Evolutionary conservation across 2,888 invertebrate genomes (phyloP), one percentile per base, ranked within the genome.

Genomic region (Listrodromus nycthemerus): DNA sequence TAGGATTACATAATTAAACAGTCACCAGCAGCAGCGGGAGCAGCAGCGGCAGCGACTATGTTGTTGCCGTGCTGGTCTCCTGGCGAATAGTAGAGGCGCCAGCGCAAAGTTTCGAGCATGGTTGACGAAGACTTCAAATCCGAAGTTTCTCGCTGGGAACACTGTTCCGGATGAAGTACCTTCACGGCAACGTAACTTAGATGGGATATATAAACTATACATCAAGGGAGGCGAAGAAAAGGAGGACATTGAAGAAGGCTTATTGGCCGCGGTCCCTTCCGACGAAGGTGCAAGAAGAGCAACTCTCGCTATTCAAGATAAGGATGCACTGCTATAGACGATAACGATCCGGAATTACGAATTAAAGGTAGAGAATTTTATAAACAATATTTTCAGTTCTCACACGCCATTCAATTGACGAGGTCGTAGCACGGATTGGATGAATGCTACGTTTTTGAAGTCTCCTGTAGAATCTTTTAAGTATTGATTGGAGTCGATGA

Each of bases 1-100:
- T 87, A 86, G 88, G 90, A 90, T 89, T 90, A 89, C 88, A 91
- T 91, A 91, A 91, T 91, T 91, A 90, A 90, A 90, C 88, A 89
- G 89, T 88, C 88, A 89, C 88, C 89, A 67, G 41, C 61, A 74
- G 70, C 50, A 69, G 75, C 61, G 63, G 21, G 33, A 58, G 48
- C 69, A 45, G 41, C 41, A 45, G 41, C 61, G 30, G 75, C 61
- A 63, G 21, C 45, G 41, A 30, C 69, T 69, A 48, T 21, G 70
- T 48, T 61, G 58, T 33, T 24, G 50, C 61, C 50, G 74, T 65
- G 74, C 74, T 4, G 33, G 74, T 48, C 63, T 74, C 63, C 65
- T 48, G 74, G 50, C 33, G 65, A 33, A 37, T 37, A 65, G 65
- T 19, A 21, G 19, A 33, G 65, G 30, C 5, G 63, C 58, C 63